Percentiles rank a stretch among this genome's conserved stretches.
phyloP scores from a whole-genome alignment of 2,888 invertebrate species.

The Pseudococcus jackbeardsleyi region DNA sequence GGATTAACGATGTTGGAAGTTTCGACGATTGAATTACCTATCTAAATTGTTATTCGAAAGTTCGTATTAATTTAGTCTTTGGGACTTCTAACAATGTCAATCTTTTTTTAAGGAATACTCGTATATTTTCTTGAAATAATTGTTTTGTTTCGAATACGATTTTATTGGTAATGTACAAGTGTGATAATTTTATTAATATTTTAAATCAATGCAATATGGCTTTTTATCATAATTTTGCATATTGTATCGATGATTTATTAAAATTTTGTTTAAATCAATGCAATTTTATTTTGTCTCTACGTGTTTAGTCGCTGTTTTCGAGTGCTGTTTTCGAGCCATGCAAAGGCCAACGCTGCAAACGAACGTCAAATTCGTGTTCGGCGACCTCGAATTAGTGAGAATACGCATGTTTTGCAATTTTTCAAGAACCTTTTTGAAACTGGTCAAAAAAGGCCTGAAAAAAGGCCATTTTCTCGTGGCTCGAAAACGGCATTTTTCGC shows the following conservation, averaged over 20 bases:
- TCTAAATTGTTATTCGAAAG: background rate
- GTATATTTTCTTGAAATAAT: background rate
- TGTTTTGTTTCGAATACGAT: constrained; percentile 1
- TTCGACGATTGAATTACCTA: background rate
- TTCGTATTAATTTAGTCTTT: background rate
- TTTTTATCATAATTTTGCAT: constrained; percentile 51
- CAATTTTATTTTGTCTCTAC: background rate
- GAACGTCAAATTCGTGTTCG: too few relatives aligned
- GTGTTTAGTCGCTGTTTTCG: too few relatives aligned
- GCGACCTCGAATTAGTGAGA: too few relatives aligned
- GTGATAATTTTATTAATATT: constrained; percentile 57
- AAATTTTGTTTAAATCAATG: constrained; percentile 24
- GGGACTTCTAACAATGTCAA: background rate
- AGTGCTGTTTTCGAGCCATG: too few relatives aligned
- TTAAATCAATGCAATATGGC: constrained; percentile 55
- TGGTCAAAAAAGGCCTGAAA: too few relatives aligned
- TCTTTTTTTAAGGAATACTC: background rate
- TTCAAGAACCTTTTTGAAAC: too few relatives aligned
- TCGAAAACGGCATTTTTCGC: too few relatives aligned
- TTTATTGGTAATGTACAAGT: constrained; percentile 52
- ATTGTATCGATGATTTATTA: constrained; percentile 32
- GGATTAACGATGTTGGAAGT: background rate
- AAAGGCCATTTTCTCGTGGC: too few relatives aligned
- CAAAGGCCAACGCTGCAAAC: too few relatives aligned
- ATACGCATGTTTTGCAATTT: too few relatives aligned